A percentile compares a stretch with the other conserved stretches of the same genome.
These are phyloP conservation scores for Digitonthophagus gazella DNA, from an alignment of 2,888 invertebrate genomes.

Conservation along the genomic window DNA sequence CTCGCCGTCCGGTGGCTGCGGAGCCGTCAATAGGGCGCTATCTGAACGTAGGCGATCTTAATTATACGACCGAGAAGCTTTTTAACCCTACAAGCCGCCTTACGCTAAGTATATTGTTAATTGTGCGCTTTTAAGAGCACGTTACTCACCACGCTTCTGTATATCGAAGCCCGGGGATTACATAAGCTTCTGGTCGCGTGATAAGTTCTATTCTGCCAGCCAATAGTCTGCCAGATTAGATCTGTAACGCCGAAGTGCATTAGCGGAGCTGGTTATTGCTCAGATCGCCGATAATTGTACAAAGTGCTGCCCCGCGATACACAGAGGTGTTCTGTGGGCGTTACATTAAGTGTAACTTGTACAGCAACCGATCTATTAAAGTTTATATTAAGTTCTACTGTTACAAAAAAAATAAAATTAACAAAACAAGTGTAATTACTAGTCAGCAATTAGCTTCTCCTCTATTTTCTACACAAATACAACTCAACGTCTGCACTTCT, in stretches of 20 bases:
- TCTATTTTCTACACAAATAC: neutral
- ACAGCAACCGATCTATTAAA: neutral
- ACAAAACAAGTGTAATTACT: neutral
- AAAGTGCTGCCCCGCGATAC: neutral
- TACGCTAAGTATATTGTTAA: conserved; percentile 15
- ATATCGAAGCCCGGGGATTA: neutral
- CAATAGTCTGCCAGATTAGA: neutral
- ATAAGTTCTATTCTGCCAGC: conserved; percentile 5
- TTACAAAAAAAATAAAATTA: neutral
- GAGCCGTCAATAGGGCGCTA: conserved; percentile 2
- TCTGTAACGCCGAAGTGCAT: neutral
- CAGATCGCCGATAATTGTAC: neutral
- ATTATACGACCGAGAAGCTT: conserved; percentile 8
- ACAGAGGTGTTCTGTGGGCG: neutral
- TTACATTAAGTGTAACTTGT: neutral
- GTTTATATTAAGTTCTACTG: neutral
- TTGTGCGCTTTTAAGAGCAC: conserved; percentile 4
- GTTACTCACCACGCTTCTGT: neutral
- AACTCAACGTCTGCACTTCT: neutral
- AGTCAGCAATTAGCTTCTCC: neutral
- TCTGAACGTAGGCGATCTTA: conserved; percentile 16
- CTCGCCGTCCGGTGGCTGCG: neutral
- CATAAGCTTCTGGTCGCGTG: conserved; percentile 9
- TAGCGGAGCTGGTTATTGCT: neutral
- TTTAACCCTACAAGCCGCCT: neutral